Percentiles rank a stretch among this genome's conserved stretches.
phyloP scores from a whole-genome alignment of 2,113 vertebrate genomes.

The Aspidoscelis tigris region DNA sequence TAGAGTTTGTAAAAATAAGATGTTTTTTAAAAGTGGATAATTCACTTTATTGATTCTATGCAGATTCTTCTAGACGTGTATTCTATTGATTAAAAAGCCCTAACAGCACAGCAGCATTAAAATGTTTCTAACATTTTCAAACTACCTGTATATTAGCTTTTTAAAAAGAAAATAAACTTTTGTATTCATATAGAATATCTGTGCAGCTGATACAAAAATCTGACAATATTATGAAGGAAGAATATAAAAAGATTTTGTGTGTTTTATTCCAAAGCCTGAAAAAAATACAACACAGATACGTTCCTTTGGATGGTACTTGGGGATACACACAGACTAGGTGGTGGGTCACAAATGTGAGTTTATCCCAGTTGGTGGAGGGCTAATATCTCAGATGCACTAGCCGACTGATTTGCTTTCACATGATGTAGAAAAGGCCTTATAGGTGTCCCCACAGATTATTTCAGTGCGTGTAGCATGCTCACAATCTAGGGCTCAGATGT shows the following conservation, averaged over 20 bases:
- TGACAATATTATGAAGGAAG: not conserved
- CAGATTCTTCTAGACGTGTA: constrained; percentile 67
- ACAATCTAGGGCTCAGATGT: too few species aligned
- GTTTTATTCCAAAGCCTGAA: too few species aligned
- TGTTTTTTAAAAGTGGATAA: constrained; percentile 58
- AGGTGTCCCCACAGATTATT: too few species aligned
- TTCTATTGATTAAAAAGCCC: constrained; percentile 58
- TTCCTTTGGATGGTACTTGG: too few species aligned
- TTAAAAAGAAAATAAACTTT: constrained; percentile 72
- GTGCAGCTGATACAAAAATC: constrained; percentile 64
- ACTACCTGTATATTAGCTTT: constrained; percentile 72
- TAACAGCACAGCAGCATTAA: constrained; percentile 65
- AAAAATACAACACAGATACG: too few species aligned
- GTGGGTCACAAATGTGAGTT: too few species aligned
- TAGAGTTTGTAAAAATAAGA: constrained; percentile 66
- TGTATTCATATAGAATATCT: constrained; percentile 76
- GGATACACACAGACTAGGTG: too few species aligned
- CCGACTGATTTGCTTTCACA: too few species aligned
- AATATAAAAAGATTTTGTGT: not conserved
- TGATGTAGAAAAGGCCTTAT: too few species aligned
- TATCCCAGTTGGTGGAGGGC: too few species aligned
- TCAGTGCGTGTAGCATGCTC: too few species aligned
- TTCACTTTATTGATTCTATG: constrained; percentile 54
- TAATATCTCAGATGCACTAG: too few species aligned
- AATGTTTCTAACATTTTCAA: constrained; percentile 62